These are phyloP conservation scores for Drosophila falleni DNA, from an alignment of 2,888 invertebrate genomes.

Conservation along the genomic window DNA sequence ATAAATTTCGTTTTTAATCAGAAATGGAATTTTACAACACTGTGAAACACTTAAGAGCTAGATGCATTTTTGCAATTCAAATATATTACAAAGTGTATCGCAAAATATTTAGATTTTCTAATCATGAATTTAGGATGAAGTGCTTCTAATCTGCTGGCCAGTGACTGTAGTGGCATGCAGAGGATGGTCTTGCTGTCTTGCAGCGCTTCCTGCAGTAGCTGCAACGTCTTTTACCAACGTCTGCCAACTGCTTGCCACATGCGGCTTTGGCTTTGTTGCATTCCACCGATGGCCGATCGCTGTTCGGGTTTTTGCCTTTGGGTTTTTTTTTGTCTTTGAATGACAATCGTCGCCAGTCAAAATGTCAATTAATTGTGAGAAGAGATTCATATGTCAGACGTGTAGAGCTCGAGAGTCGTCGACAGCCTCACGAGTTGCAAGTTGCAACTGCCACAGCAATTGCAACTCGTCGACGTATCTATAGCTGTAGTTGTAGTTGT, in stretches of 20 bases:
- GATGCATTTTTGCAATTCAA: not conserved
- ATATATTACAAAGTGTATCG: not conserved
- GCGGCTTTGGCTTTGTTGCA: conserved; percentile 38
- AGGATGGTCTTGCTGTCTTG: conserved; percentile 8
- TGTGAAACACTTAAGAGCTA: not conserved
- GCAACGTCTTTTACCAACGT: not conserved
- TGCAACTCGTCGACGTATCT: not conserved
- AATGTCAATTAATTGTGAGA: conserved; percentile 78
- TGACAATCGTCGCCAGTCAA: conserved; percentile 78
- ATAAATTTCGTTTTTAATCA: too few species aligned
- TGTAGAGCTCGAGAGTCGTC: conserved; percentile 22
- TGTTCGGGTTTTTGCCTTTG: conserved; percentile 17
- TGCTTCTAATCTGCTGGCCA: conserved; percentile 32
- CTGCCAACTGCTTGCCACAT: conserved; percentile 21
- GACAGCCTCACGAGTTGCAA: conserved; percentile 44
- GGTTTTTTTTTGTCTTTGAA: conserved; percentile 50
- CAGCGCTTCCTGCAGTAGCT: conserved; percentile 32
- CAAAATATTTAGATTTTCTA: not conserved
- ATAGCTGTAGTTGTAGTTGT: not conserved
- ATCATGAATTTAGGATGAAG: not conserved
- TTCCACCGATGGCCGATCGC: conserved; percentile 17
- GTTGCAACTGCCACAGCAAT: conserved; percentile 20
- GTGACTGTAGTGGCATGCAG: conserved; percentile 15
- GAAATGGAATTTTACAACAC: not conserved
- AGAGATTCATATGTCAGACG: conserved; percentile 67